Evolutionary conservation across 2,113 vertebrate genomes (phyloP).

Genomic region (Tauraco erythrolophus): DNA sequence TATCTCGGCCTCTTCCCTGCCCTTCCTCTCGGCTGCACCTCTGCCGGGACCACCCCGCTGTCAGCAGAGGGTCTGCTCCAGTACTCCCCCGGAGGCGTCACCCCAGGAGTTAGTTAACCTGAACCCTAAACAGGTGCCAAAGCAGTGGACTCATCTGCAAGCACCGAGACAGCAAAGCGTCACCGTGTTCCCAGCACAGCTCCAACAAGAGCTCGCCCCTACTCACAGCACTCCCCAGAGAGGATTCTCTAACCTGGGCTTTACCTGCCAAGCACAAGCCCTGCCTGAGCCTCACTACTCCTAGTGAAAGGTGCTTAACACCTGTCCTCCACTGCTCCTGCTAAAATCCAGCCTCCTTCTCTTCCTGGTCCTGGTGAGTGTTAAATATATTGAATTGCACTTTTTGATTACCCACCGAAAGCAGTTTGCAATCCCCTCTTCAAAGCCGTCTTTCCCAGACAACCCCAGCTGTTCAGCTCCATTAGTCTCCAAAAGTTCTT

Average conservation of each 20-base stretch:
- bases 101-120: too few species aligned
- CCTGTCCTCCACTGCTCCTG: not conserved
- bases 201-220: not conserved
- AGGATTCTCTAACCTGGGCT: not conserved
- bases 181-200: not conserved
- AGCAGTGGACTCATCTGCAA: not conserved
- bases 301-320: fast-evolving
- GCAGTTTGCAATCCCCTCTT: not conserved
- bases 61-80: fast-evolving
- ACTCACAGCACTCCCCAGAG: not conserved
- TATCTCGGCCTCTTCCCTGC: not conserved
- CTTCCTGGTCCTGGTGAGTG: fast-evolving
- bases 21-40: not conserved
- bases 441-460: not conserved
- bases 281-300: not conserved
- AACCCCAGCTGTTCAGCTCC: not conserved
- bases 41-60: not conserved
- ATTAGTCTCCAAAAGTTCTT: not conserved
- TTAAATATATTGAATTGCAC: not conserved
- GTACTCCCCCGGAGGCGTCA: fast-evolving
- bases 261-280: not conserved
- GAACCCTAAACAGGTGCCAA: not conserved
- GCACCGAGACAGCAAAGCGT: fast-evolving
- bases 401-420: not conserved
- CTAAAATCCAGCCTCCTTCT: not conserved